Evolutionary conservation across 2,888 invertebrate genomes (phyloP).

Genomic region (Lasiommata megera): DNA sequence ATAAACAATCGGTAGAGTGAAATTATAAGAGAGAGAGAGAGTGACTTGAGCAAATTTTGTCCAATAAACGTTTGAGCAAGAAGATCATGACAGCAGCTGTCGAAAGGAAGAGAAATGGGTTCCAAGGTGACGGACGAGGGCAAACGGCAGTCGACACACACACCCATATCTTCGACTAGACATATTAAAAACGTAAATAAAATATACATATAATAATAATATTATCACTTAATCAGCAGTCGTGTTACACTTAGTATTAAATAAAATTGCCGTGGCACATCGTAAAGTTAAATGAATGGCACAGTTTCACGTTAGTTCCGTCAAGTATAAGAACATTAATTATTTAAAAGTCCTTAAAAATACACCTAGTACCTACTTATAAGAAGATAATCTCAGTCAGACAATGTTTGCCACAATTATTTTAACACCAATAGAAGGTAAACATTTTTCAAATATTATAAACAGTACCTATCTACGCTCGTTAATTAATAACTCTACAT

Average conservation of each 20-base stretch:
- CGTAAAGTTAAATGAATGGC: slow-evolving; percentile 79
- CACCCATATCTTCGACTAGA: slow-evolving; percentile 75
- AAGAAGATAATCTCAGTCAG: slow-evolving; percentile 49
- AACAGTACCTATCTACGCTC: slow-evolving; percentile 33
- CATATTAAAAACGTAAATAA: slow-evolving; percentile 67
- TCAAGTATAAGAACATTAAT: slow-evolving; percentile 65
- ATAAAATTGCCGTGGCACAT: slow-evolving; percentile 76
- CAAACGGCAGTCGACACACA: slow-evolving; percentile 64
- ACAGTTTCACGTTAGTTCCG: slow-evolving; percentile 80
- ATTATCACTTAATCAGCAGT: slow-evolving; percentile 78
- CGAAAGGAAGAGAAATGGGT: slow-evolving; percentile 51
- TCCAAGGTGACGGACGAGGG: slow-evolving; percentile 46
- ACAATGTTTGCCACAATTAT: slow-evolving; percentile 46
- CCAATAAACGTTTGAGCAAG: slow-evolving; percentile 77
- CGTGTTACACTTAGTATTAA: slow-evolving; percentile 74
- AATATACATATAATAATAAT: slow-evolving; percentile 48
- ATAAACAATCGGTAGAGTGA: not conserved
- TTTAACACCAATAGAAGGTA: slow-evolving; percentile 32
- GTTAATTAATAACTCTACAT: slow-evolving; percentile 23
- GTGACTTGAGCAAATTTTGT: slow-evolving; percentile 74
- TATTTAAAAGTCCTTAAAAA: slow-evolving; percentile 42
- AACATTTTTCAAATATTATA: slow-evolving; percentile 28
- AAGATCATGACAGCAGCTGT: slow-evolving; percentile 66
- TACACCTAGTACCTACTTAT: slow-evolving; percentile 35
- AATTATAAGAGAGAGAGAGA: slow-evolving; percentile 10